Base-by-base conservation (phyloP, 2,888 invertebrate species). In the Drosophila neoperkinsi region DNA sequence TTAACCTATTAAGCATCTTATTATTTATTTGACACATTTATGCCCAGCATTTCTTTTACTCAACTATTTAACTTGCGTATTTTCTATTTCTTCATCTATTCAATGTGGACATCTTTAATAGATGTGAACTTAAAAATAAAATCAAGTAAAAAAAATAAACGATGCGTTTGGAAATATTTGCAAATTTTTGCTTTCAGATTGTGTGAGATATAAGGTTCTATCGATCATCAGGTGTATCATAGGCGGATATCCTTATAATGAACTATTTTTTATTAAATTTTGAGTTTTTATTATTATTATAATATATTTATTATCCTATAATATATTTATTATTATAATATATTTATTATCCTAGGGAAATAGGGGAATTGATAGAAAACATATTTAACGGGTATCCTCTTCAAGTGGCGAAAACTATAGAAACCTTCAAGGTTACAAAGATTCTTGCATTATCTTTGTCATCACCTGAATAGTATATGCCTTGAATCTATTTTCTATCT, bases 181-280 rank as follows among this genome's bases (percentile, higher is more conserved):
- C 0, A n/a, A 1, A 38, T 4, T 2, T 10, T 4, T 1, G 9
- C 2, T 2, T 34, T 38, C 0, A n/a, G 0, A 9, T n/a, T 38
- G 1, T 9, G n/a, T 18, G 21, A 21, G 21, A 21, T 21, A 21
- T 21, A 21, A 21, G 21, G 21, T 36, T 36, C 7, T 2, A 18
- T 38, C 38, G 0, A 38, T 38, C 38, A n/a, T n/a, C 38, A n/a
- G 9, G 9, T 0, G 0, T 36, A 2, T 16, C 1, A 36, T 36
- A 5, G 16, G 6, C 2, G 16, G 18, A 36, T 16, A 36, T 36
- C 16, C 2, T 34, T 5, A 36, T 5, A 36, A 16, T 36, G 6
- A 36, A 1, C 1, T 34, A 4, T 4, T 4, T 13, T 4, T 34
- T 34, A 0, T 34, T 34, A 11, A 11, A 13, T 34, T 0, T 13